Percentiles rank a stretch among this genome's conserved stretches.
Conservation (phyloP, 2,888 invertebrate species). For the Tinea semifulvella region DNA sequence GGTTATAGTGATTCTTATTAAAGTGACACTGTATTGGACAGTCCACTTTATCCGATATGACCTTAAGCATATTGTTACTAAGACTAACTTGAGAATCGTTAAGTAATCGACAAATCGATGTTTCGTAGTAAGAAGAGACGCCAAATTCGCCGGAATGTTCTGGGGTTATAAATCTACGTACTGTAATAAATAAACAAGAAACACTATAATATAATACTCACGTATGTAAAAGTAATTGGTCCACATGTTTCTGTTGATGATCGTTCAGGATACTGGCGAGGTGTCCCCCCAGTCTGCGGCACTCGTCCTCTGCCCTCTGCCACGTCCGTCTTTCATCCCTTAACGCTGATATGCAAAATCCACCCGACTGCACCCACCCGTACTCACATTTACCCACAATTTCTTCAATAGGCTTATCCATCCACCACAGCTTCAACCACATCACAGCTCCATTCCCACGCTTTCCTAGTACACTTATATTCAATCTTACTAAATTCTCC, state of each 20-base stretch:
- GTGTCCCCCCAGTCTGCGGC: constrained; percentile 71
- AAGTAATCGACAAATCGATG: no score
- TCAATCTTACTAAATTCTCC: constrained; percentile 62
- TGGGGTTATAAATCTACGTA: no score
- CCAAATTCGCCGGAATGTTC: no score
- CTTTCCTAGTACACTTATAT: constrained; percentile 48
- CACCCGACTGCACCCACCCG: constrained; percentile 74
- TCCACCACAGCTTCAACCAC: constrained; percentile 70
- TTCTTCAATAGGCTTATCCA: constrained; percentile 69
- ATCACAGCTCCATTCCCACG: constrained; percentile 46
- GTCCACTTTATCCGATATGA: no score
- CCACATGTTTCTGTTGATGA: constrained; percentile 69
- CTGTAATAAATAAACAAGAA: no score
- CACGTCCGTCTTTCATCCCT: constrained; percentile 68
- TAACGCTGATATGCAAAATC: constrained; percentile 72
- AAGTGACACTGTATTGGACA: no score
- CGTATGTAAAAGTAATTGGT: constrained; percentile 72
- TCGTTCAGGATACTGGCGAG: constrained; percentile 72
- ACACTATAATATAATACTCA: no score
- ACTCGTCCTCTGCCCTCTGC: constrained; percentile 74
- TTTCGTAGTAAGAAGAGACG: no score
- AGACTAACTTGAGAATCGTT: no score
- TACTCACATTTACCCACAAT: constrained; percentile 74
- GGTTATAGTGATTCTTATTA: no score
- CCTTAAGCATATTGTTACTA: no score